Base-by-base conservation (phyloP, 1,140 invertebrate species). In the Lycorma delicatula region DNA sequence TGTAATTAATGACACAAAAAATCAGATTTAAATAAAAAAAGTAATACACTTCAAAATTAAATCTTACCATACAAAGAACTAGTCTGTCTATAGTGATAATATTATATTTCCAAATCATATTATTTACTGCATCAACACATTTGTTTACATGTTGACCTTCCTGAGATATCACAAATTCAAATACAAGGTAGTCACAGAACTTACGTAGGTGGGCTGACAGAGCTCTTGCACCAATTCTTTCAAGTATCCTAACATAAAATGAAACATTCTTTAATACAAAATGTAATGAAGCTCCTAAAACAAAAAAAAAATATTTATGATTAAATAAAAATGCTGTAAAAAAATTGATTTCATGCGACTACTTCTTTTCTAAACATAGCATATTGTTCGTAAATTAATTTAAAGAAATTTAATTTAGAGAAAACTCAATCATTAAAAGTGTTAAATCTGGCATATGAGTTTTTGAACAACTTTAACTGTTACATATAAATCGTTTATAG, bases 91-190 rank as follows among this genome's bases (percentile, higher is more conserved):
- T 91, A 7, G 93, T 93, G 31, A 97, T 85, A 60, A 97, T 91
- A 70, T 97, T 94, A 68, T 93, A 95, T 65, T 95, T 94, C 94
- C 94, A 98, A 47, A 97, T 93, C 79, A 98, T 91, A 63, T 93
- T 89, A 70, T 93, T 97, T 46, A 97, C 86, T 1, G 93, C 91
- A 65, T 97, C 93, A 1, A 96, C 90, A 66, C 89, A 92, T 70
- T 93, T 94, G 67, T 90, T 91, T 5, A 94, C 91, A 66, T 90
- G 86, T 53, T 83, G 80, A 1, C 88, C 87, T 57, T 86, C 88
- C 3, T 85, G 83, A 13, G 84, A 87, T 64, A 86, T 90, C 0
- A 87, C 86, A 68, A 97, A 91, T 70, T 97, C 93, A 69, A 85
- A 89, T 0, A 97, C 89, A 0, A 97, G 73, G 71, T 92, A 97